Conservation (phyloP, 2,888 invertebrate species). For the Patella pellucida region DNA sequence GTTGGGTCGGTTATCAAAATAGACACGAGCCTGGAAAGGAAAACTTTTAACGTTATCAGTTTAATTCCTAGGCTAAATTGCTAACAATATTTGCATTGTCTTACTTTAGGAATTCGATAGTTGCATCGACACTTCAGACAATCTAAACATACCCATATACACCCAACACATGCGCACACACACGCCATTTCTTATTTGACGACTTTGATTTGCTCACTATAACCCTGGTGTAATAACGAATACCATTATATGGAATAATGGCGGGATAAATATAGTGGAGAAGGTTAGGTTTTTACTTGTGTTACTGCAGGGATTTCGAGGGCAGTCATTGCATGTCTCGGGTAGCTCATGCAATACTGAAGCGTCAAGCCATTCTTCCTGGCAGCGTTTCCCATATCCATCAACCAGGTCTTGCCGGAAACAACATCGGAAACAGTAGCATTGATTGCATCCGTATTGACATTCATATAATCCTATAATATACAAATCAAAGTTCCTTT, state of each 20-base stretch:
- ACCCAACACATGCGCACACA: too few species aligned
- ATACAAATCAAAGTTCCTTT: neutral
- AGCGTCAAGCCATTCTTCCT: constrained; percentile 44
- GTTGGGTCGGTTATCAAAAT: constrained; percentile 43
- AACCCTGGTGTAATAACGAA: too few species aligned
- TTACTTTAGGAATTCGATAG: too few species aligned
- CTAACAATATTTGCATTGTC: too few species aligned
- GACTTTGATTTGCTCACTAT: too few species aligned
- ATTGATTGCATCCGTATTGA: constrained; percentile 51
- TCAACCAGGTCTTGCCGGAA: constrained; percentile 55
- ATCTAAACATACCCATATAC: too few species aligned
- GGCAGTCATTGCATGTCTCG: constrained; percentile 52
- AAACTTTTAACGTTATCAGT: too few species aligned
- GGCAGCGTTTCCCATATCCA: constrained; percentile 62
- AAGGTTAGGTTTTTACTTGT: constrained; percentile 42
- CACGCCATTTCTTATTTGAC: too few species aligned
- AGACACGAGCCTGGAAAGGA: constrained; percentile 42
- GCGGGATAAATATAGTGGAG: too few species aligned
- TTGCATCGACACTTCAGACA: too few species aligned
- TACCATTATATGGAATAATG: too few species aligned
- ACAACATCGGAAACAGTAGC: constrained; percentile 43
- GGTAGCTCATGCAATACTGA: constrained; percentile 62
- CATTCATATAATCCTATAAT: constrained; percentile 60
- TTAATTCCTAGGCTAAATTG: too few species aligned
- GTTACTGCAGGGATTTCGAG: constrained; percentile 53